Conservation (phyloP, 2,888 invertebrate species). For the Galeruca laticollis region DNA sequence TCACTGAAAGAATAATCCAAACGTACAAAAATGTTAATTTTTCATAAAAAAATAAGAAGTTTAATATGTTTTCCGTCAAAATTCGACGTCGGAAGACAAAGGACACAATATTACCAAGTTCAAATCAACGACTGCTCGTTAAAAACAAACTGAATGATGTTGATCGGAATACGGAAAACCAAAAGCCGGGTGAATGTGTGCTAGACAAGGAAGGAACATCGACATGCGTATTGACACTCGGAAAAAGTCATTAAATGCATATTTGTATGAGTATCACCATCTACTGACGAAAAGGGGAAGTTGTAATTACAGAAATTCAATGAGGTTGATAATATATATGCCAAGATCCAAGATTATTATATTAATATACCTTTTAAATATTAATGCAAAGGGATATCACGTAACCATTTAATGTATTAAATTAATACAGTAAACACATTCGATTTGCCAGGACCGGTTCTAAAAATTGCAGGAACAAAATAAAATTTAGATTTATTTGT, state of each 20-base stretch:
- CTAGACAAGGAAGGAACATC: slow-evolving; percentile 34
- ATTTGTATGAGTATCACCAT: neutral
- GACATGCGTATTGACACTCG: slow-evolving; percentile 39
- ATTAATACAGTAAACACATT: no score
- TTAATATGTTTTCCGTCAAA: slow-evolving; percentile 48
- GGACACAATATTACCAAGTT: slow-evolving; percentile 54
- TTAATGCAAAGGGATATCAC: no score
- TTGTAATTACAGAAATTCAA: neutral
- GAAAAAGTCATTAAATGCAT: slow-evolving; percentile 8
- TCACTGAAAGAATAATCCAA: slow-evolving; percentile 47
- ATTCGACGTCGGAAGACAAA: slow-evolving; percentile 57
- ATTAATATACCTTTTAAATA: no score
- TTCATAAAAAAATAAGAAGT: slow-evolving; percentile 30
- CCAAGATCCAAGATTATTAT: no score
- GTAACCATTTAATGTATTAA: no score
- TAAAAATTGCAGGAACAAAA: no score
- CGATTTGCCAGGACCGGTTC: no score
- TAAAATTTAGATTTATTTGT: no score
- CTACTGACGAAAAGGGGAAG: neutral
- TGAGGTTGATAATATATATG: neutral
- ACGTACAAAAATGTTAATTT: slow-evolving; percentile 28
- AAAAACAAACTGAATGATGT: slow-evolving; percentile 60
- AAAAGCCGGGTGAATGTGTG: slow-evolving; percentile 35
- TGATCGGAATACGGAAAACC: slow-evolving; percentile 31
- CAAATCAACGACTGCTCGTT: slow-evolving; percentile 56